Evolutionary conservation across 2,888 invertebrate species (phyloP), one percentile per base, ranked within the genome.

Genomic region (Daptonema setosum): DNA sequence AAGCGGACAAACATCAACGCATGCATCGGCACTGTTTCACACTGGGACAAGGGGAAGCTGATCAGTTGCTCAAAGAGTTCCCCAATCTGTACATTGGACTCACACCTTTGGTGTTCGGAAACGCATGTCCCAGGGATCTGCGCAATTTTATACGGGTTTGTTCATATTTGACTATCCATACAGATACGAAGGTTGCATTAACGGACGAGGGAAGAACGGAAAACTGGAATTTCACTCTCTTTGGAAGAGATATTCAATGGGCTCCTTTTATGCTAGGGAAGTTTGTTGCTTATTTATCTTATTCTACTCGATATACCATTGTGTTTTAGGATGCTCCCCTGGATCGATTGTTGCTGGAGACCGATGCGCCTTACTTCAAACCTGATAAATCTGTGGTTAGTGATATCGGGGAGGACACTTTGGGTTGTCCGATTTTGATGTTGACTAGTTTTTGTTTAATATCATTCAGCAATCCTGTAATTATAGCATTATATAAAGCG

Each of bases 11-110:
- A 8, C 61, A 71, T 56, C 64, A 70, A 63, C 66, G 63, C 56
- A 72, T 74, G 50, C 74, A 74, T 59, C 68, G 71, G 2, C 74
- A 75, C 59, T 75, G 74, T 61, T 74, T 73, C 63, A 72, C 72
- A 1, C 68, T 68, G 11, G 58, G 60, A 25, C 71, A 67, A 63
- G 59, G 60, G 2, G 66, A 69, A 45, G 72, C 71, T 2, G 54
- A 62, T 50, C 61, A 61, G 20, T 75, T 74, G 74, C 54, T 73
- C 59, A 59, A 64, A 1, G 59, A 62, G 8, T 75, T 74, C 60
- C 68, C 71, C 14, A 71, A 72, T 60, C 61, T 71, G 2, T 72
- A 62, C 58, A 61, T 73, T 26, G 73, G 75, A 28, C 62, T 75
- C 29, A 75, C 74, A 0, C 69, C 71, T 28, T 61, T 74, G 20